Base-by-base conservation (phyloP, 1,140 invertebrate species). In the Sycophila sp. region DNA sequence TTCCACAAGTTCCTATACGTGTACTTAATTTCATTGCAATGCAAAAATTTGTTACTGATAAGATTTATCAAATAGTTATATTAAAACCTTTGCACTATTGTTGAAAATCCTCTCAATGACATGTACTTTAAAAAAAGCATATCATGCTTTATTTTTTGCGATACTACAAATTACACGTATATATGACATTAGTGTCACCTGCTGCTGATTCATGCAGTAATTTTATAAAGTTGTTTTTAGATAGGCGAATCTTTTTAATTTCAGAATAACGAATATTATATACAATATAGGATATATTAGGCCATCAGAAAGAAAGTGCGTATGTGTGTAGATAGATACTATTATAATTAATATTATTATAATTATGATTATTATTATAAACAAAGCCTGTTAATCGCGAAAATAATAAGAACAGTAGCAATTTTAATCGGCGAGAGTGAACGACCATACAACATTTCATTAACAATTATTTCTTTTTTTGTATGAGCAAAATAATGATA, bases 291-390 rank as follows among this genome's bases (percentile, higher is more conserved):
- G 45, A 69, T 63, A 30, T 56, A 63, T 56, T 49, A 62, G 28
- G 15, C 45, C 45, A 55, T 34, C 13, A 49, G 38, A 70, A 72
- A 72, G 53, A 53, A 65, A 68, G 59, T 71, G 59, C 71, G 70
- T 69, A 72, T 73, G 62, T n/a, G n/a, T 72, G 67, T 62, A 73
- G 58, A 73, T 73, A 67, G 69, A 71, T 74, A 71, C 53, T 75
- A 75, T 73, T 73, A 38, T 22, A 53, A 17, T 45, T 26, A n/a
- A 40, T 55, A 58, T 32, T 34, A 36, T 58, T 53, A 30, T 13
- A 38, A 38, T 45, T 36, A 17, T 13, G 11, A 22, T 24, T 24
- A 26, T 7, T 49, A 22, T 22, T 42, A 24, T 26, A 55, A 11
- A 51, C 11, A 51, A 15, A 42, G 19, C 26, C 26, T 53, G 49